Evolutionary conservation across 2,113 vertebrate species (phyloP).

Genomic region (Plecotus auritus): DNA sequence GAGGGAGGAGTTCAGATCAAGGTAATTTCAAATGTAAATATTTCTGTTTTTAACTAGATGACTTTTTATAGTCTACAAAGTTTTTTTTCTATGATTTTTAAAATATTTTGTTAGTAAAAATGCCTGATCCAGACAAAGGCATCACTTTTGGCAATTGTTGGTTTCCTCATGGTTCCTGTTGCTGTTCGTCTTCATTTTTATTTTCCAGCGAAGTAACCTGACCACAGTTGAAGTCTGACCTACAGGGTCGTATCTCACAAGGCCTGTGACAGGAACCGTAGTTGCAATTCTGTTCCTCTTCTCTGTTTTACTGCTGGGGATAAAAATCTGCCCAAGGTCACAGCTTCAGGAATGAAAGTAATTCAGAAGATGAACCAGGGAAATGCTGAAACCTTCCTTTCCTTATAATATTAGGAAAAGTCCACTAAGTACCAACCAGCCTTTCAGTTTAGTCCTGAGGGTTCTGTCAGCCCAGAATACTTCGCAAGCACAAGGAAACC

Average conservation of each 20-base stretch:
- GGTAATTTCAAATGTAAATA: not conserved
- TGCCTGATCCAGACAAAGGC: not conserved
- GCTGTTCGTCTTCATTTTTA: not conserved
- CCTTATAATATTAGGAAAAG: not conserved
- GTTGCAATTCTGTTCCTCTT: not conserved
- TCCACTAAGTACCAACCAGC: not conserved
- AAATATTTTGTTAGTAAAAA: too few relatives aligned
- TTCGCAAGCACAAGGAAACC: not conserved
- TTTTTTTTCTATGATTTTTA: not conserved
- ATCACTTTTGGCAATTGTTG: not conserved
- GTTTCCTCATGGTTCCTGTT: not conserved
- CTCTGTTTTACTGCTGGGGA: not conserved
- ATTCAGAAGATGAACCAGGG: not conserved
- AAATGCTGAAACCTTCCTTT: not conserved
- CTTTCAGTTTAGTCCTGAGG: not conserved
- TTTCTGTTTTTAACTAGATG: not conserved
- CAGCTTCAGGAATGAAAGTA: not conserved
- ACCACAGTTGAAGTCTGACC: not conserved
- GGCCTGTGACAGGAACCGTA: not conserved
- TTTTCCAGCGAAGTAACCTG: not conserved
- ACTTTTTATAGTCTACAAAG: not conserved
- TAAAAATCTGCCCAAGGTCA: not conserved
- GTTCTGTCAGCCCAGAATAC: not conserved
- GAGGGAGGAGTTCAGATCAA: not conserved
- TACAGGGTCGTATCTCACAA: not conserved